Evolutionary conservation across 2,113 vertebrate species (phyloP).

Genomic region (Misgurnus anguillicaudatus): DNA sequence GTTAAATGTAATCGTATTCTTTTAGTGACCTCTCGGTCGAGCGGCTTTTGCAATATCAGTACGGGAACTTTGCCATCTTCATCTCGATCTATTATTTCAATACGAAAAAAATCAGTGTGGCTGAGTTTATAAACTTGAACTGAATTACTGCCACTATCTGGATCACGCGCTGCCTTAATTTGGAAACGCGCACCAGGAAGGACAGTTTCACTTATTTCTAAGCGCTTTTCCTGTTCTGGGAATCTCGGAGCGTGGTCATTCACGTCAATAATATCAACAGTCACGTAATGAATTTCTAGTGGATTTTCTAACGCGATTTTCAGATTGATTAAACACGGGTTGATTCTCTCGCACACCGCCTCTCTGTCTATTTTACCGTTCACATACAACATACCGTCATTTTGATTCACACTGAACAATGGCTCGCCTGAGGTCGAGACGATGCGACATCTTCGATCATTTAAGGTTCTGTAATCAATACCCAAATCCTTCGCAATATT

Average conservation of each 20-base stretch:
- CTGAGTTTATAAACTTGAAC: conserved; percentile 67
- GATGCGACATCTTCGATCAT: conserved; percentile 55
- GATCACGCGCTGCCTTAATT: conserved; percentile 61
- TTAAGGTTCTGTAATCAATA: conserved; percentile 44
- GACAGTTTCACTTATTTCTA: conserved; percentile 61
- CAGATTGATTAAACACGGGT: conserved; percentile 56
- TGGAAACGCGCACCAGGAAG: conserved; percentile 62
- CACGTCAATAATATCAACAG: conserved; percentile 65
- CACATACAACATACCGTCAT: conserved; percentile 59
- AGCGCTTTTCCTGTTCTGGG: conserved; percentile 55
- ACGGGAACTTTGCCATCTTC: conserved; percentile 48
- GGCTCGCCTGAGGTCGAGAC: conserved; percentile 47
- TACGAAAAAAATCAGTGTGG: conserved; percentile 62
- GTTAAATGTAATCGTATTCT: conserved; percentile 46
- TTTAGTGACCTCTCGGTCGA: conserved; percentile 53
- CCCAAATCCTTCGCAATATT: conserved; percentile 64
- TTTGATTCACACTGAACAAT: conserved; percentile 56
- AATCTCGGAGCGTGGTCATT: conserved; percentile 69
- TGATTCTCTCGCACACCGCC: conserved; percentile 51
- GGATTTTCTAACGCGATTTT: conserved; percentile 65
- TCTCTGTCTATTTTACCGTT: conserved; percentile 61
- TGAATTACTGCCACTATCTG: conserved; percentile 61
- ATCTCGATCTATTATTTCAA: conserved; percentile 62
- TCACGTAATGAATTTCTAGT: conserved; percentile 66
- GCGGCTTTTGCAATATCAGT: conserved; percentile 48